Evolutionary conservation across 2,888 invertebrate species (phyloP).

Genomic region (Oxyteleia sp.): DNA sequence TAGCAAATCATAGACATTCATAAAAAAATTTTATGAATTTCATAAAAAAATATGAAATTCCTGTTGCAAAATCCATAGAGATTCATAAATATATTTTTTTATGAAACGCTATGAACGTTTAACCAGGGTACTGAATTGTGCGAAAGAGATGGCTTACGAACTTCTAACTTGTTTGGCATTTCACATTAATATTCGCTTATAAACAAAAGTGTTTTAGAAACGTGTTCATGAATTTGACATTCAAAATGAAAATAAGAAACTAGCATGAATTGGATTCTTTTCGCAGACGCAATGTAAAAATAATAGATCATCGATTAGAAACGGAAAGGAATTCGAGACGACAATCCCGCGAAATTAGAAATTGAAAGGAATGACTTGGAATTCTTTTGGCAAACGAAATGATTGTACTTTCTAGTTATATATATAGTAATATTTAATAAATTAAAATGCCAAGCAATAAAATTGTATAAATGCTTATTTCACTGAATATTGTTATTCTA

Average conservation of each 20-base stretch:
- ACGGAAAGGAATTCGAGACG: constrained; percentile 46
- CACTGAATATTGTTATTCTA: not conserved
- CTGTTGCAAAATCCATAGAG: no score
- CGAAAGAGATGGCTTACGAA: no score
- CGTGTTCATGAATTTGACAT: not conserved
- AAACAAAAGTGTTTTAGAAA: no score
- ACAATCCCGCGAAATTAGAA: constrained; percentile 58
- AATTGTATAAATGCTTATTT: not conserved
- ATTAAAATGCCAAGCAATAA: constrained; percentile 12
- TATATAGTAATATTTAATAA: constrained; percentile 39
- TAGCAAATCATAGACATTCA: no score
- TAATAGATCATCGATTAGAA: constrained; percentile 54
- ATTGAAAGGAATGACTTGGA: constrained; percentile 67
- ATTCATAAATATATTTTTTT: no score
- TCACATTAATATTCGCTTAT: no score
- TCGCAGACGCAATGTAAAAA: constrained; percentile 24
- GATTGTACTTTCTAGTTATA: constrained; percentile 56
- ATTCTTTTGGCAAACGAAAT: constrained; percentile 61
- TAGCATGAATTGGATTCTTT: constrained; percentile 17
- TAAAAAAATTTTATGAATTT: no score
- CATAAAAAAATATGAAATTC: no score
- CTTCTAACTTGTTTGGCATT: no score
- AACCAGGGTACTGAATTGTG: no score
- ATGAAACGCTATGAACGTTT: no score
- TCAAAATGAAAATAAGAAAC: constrained; percentile 6